Percentiles rank a stretch among this genome's conserved stretches.
Evolutionary conservation across 2,113 vertebrate genomes (phyloP).

Genomic region (Oreochromis aureus): DNA sequence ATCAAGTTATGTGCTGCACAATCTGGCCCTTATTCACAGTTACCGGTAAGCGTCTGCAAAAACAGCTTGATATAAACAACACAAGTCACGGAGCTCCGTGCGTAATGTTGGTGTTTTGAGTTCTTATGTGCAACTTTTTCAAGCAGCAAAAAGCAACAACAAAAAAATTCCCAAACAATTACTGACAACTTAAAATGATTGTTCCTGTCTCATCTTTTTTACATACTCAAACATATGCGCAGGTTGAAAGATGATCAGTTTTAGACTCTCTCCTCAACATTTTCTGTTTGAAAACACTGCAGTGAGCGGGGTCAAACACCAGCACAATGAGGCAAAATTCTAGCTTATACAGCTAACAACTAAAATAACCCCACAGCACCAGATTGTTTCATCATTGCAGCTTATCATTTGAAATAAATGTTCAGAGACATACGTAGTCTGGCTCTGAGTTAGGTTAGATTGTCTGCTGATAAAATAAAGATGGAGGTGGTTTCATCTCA

Average conservation of each 20-base stretch:
- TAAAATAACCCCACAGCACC: neutral
- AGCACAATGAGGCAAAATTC: neutral
- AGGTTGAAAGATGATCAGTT: neutral
- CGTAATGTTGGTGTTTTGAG: neutral
- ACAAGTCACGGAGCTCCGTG: neutral
- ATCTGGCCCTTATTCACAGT: neutral
- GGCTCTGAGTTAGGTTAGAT: neutral
- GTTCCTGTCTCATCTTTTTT: neutral
- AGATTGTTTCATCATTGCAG: neutral
- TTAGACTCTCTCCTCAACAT: neutral
- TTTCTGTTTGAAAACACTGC: neutral
- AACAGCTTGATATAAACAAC: neutral
- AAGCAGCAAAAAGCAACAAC: neutral
- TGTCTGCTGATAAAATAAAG: neutral
- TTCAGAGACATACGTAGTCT: neutral
- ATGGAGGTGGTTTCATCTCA: neutral
- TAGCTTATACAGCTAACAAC: neutral
- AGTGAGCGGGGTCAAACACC: neutral
- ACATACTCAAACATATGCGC: neutral
- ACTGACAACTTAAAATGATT: neutral
- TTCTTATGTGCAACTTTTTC: neutral
- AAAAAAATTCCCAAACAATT: neutral
- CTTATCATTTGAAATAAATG: neutral
- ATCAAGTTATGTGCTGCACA: neutral
- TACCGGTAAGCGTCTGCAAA: neutral